Percentiles rank a stretch among this genome's conserved stretches.
These are phyloP conservation scores for Orcinus orca DNA, from an alignment of 2,113 vertebrate species.

Conservation along the genomic window DNA sequence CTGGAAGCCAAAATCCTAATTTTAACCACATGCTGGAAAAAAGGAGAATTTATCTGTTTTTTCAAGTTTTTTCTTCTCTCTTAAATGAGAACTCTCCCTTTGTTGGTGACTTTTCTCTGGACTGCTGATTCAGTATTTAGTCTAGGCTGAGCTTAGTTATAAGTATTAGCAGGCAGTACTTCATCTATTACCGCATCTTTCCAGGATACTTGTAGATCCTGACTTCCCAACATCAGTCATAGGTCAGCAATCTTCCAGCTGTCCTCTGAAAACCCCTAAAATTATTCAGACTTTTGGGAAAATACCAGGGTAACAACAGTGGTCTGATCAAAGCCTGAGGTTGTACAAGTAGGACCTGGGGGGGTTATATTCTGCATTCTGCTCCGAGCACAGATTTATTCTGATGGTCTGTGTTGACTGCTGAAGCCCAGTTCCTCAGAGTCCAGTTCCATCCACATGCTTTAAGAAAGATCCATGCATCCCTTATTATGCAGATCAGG, in stretches of 20 bases:
- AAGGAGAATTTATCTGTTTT: slow-evolving; percentile 28
- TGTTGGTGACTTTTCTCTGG: neutral
- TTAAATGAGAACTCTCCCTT: slow-evolving; percentile 10
- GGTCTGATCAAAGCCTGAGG: neutral
- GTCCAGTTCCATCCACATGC: too few relatives aligned
- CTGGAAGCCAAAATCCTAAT: slow-evolving; percentile 59
- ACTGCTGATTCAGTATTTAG: neutral
- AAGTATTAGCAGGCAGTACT: neutral
- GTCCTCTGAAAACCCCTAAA: neutral
- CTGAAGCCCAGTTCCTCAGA: neutral
- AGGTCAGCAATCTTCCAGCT: neutral
- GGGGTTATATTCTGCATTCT: neutral
- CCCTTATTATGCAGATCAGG: neutral
- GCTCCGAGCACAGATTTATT: neutral
- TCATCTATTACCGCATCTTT: neutral
- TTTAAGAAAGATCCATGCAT: neutral
- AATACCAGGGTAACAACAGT: neutral
- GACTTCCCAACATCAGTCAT: neutral
- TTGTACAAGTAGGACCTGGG: neutral
- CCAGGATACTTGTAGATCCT: neutral
- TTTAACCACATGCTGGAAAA: slow-evolving; percentile 46
- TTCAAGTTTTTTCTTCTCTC: slow-evolving; percentile 30
- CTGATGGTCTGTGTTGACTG: neutral
- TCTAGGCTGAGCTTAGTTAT: neutral
- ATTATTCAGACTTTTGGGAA: neutral